Percentiles rank a stretch among this genome's conserved stretches.
Conservation (phyloP, 2,888 invertebrate species). For the Salpingus planirostris region DNA sequence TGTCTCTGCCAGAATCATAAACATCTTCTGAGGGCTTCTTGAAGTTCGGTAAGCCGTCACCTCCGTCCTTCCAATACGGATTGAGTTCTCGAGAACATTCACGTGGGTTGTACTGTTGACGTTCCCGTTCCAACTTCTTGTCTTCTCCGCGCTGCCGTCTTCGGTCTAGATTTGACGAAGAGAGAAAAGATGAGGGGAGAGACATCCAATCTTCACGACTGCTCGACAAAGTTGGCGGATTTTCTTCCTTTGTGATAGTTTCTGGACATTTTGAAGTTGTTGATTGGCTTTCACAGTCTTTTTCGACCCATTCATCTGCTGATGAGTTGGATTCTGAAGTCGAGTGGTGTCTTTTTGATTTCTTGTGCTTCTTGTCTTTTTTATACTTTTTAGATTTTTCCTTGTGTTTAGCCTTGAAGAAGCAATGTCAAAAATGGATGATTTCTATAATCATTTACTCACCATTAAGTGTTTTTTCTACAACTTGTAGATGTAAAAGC, state of each 20-base stretch:
- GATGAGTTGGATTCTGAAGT: constrained; percentile 21
- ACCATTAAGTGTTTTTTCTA: too few relatives aligned
- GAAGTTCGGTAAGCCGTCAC: constrained; percentile 66
- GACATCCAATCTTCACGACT: constrained; percentile 64
- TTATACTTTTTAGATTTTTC: constrained; percentile 24
- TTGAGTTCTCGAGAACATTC: constrained; percentile 73
- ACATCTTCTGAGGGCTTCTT: constrained; percentile 43
- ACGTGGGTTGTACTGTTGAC: constrained; percentile 58
- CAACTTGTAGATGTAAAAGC: too few relatives aligned
- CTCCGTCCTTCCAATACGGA: constrained; percentile 88
- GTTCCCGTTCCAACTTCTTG: constrained; percentile 46
- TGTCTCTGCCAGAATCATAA: too few relatives aligned
- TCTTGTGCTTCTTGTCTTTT: constrained; percentile 42
- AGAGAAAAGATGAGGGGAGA: constrained; percentile 44
- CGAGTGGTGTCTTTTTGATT: constrained; percentile 34
- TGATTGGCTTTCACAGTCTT: constrained; percentile 17
- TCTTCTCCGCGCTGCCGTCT: constrained; percentile 43
- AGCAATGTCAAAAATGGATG: too few relatives aligned
- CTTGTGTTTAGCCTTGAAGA: constrained; percentile 28
- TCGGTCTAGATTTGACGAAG: constrained; percentile 39
- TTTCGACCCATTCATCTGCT: constrained; percentile 57
- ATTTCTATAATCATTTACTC: too few relatives aligned
- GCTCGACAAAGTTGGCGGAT: constrained; percentile 21
- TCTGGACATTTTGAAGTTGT: too few relatives aligned
- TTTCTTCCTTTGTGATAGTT: constrained; percentile 12